phyloP scores from a whole-genome alignment of 2,888 invertebrate genomes.

The Coremacera marginata region DNA sequence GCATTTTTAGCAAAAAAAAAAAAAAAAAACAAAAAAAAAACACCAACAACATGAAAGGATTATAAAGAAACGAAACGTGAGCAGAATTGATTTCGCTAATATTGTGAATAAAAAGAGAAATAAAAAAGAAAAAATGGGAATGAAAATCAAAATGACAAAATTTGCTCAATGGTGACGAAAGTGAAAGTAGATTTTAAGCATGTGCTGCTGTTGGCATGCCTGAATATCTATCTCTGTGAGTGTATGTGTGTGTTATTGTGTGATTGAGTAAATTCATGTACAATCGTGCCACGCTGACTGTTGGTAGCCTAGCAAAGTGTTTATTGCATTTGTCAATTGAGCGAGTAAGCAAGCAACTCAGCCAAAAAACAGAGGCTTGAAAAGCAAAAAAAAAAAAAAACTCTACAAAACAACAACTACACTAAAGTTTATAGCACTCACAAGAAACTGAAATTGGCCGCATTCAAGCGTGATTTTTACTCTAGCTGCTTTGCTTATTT shows the following conservation, averaged over 20 bases:
- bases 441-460: neutral
- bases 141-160: conserved; percentile 19
- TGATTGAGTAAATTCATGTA: neutral
- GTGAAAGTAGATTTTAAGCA: neutral
- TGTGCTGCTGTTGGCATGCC: neutral
- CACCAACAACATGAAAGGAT: neutral
- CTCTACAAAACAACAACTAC: neutral
- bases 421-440: neutral
- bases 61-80: conserved; percentile 14
- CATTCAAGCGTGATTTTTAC: neutral
- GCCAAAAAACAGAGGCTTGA: neutral
- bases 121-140: neutral
- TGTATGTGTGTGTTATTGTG: neutral
- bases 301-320: neutral
- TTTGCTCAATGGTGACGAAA: neutral
- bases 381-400: neutral
- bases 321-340: conserved; percentile 6
- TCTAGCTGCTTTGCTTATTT: neutral
- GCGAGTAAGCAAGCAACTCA: neutral
- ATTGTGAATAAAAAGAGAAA: neutral
- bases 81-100: neutral
- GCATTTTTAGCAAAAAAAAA: neutral
- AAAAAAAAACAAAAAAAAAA: neutral
- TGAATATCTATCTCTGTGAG: neutral
- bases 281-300: neutral